These are phyloP conservation scores for Tolypeutes matacus DNA, from an alignment of 2,797 vertebrate species.

Conservation along the genomic window DNA sequence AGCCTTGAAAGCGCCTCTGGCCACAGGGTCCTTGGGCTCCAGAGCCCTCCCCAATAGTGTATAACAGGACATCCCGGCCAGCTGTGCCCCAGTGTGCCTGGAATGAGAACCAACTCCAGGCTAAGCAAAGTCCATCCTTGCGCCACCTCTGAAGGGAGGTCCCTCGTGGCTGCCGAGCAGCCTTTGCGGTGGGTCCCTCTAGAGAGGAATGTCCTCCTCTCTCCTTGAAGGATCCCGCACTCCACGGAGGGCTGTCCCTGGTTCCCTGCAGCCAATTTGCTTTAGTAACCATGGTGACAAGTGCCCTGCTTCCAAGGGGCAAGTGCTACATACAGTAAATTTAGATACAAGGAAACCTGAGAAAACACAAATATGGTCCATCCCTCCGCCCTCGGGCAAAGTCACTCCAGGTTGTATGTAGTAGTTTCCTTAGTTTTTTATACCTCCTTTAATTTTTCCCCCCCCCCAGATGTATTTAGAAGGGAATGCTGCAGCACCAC, in stretches of 20 bases:
- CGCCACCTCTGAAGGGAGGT: background rate
- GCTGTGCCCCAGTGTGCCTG: too few species aligned
- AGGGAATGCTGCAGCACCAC: slow-evolving; percentile 81
- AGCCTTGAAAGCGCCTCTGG: background rate
- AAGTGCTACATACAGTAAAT: slow-evolving; percentile 14
- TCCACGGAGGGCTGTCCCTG: background rate
- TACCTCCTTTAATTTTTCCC: background rate
- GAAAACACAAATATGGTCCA: slow-evolving; percentile 20
- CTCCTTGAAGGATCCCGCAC: background rate
- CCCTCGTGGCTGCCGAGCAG: too few species aligned
- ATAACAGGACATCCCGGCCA: background rate
- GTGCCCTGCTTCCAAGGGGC: background rate
- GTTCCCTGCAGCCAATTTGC: background rate
- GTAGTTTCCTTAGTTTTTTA: slow-evolving; percentile 7
- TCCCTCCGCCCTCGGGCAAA: background rate
- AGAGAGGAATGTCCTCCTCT: background rate
- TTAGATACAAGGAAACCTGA: slow-evolving; percentile 45
- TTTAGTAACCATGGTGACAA: slow-evolving; percentile 50
- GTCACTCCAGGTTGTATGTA: background rate
- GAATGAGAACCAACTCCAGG: slow-evolving; percentile 39
- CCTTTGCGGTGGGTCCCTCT: background rate
- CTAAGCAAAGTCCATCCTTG: background rate
- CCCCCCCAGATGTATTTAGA: slow-evolving; percentile 86
- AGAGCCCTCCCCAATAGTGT: background rate
- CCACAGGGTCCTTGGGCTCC: background rate